These are phyloP conservation scores for Pentamera pediparva DNA, from an alignment of 53 echinoderm and acorn worm species.

Conservation along the genomic window DNA sequence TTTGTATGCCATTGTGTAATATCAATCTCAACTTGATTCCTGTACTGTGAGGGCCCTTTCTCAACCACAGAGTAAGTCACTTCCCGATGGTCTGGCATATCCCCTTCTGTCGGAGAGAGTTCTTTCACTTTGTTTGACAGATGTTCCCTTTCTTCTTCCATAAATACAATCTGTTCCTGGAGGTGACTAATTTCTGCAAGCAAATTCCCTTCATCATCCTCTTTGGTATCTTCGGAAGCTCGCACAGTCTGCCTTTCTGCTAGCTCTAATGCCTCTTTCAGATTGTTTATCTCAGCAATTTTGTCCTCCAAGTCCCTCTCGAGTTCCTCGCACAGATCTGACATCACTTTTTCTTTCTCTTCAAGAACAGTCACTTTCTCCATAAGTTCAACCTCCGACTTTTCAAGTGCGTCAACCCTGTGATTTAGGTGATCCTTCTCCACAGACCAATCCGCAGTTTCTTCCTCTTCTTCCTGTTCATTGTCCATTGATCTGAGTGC, in stretches of 20 bases:
- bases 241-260: too few species aligned
- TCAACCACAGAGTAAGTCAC: too few species aligned
- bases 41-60: too few species aligned
- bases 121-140: background rate
- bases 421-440: background rate
- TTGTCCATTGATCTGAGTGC: slow-evolving; percentile 5
- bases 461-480: background rate
- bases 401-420: slow-evolving; percentile 68
- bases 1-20: slow-evolving; percentile 15
- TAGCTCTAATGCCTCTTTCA: background rate
- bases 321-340: slow-evolving; percentile 45
- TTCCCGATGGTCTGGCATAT: background rate
- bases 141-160: slow-evolving; percentile 11
- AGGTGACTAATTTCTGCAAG: slow-evolving; percentile 44
- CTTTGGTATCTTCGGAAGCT: too few species aligned
- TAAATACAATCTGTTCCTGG: slow-evolving; percentile 31
- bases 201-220: too few species aligned
- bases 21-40: slow-evolving; percentile 11
- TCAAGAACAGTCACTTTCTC: slow-evolving; percentile 64
- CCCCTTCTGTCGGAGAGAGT: slow-evolving; percentile 17
- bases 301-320: slow-evolving; percentile 28
- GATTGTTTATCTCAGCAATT: slow-evolving; percentile 1
- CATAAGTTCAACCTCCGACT: slow-evolving; percentile 79
- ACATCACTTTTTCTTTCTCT: slow-evolving; percentile 43
- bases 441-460: background rate